Percentiles rank a stretch among this genome's conserved stretches.
These are phyloP conservation scores for Odocoileus hemionus DNA, from an alignment of 2,113 vertebrate species.

Conservation along the genomic window DNA sequence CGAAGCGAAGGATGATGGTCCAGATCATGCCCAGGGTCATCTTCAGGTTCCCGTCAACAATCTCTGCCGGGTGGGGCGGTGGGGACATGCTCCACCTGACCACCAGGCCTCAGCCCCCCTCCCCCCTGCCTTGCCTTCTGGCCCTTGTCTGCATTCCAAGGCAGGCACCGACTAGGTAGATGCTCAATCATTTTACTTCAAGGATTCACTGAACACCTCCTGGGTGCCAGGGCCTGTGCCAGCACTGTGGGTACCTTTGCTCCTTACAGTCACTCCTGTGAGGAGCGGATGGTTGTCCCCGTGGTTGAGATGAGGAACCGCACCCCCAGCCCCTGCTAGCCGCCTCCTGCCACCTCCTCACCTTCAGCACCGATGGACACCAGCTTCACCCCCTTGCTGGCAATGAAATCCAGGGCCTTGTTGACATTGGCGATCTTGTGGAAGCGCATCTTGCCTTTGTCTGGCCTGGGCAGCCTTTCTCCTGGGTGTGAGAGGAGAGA, in stretches of 20 bases:
- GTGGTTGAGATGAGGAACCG: background rate
- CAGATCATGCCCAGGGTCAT: slow-evolving; percentile 97
- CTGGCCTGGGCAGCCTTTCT: slow-evolving; percentile 91
- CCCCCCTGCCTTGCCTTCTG: background rate
- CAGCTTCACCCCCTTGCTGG: slow-evolving; percentile 89
- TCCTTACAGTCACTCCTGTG: background rate
- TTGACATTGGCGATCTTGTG: slow-evolving; percentile 96
- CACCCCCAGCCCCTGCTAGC: accelerated
- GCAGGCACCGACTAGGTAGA: background rate
- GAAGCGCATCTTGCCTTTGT: slow-evolving; percentile 97
- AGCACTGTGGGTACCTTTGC: background rate
- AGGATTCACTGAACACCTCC: background rate
- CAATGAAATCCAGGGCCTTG: slow-evolving; percentile 93
- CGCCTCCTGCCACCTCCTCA: background rate
- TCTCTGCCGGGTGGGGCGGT: slow-evolving; percentile 77
- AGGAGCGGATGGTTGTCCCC: background rate
- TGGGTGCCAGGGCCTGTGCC: background rate
- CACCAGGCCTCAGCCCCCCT: background rate
- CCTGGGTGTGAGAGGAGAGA: slow-evolving; percentile 73
- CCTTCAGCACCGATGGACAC: slow-evolving; percentile 80
- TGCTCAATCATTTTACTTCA: background rate
- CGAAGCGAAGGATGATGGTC: slow-evolving; percentile 94
- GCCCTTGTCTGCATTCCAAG: background rate
- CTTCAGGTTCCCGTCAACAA: slow-evolving; percentile 91
- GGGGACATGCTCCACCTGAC: background rate